A percentile compares a stretch with the other conserved stretches of the same genome.
These are phyloP conservation scores for Andricus quercusramuli DNA, from an alignment of 2,888 invertebrate species.

Conservation along the genomic window DNA sequence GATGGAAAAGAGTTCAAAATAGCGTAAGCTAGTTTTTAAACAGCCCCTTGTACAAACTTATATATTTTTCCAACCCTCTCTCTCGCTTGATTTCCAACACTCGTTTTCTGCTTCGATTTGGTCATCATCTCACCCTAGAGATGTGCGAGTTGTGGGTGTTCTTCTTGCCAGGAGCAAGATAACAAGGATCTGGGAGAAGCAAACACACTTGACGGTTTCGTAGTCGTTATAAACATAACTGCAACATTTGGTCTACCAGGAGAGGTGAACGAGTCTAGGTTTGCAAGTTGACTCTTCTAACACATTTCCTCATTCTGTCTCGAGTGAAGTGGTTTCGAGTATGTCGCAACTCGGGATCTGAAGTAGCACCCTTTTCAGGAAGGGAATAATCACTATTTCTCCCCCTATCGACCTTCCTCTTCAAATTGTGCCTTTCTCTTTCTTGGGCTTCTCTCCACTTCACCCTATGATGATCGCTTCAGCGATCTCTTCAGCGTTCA, in stretches of 20 bases:
- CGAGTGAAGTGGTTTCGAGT: background rate
- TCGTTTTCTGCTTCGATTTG: conserved; percentile 43
- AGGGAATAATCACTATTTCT: conserved; percentile 5
- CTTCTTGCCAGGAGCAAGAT: conserved; percentile 63
- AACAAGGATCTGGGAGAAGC: conserved; percentile 68
- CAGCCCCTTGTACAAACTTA: too few species aligned
- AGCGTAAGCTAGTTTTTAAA: too few species aligned
- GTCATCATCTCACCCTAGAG: conserved; percentile 42
- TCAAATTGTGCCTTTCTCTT: conserved; percentile 35
- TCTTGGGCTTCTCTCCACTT: conserved; percentile 4
- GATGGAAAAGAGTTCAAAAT: too few species aligned
- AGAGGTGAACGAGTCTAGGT: conserved; percentile 43
- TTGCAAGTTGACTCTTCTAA: background rate
- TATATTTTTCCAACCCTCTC: background rate
- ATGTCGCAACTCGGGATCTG: background rate
- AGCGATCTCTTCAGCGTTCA: conserved; percentile 44
- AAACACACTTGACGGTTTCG: conserved; percentile 64
- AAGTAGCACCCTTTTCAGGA: conserved; percentile 15
- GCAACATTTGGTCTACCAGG: conserved; percentile 55
- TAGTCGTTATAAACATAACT: conserved; percentile 71
- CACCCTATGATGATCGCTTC: background rate
- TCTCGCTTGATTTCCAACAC: conserved; percentile 3
- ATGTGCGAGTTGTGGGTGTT: conserved; percentile 13
- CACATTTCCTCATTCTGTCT: conserved; percentile 9
- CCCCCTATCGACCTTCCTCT: background rate